These are phyloP conservation scores for Cantharis flavilabris DNA, from an alignment of 2,888 invertebrate species.

Conservation along the genomic window DNA sequence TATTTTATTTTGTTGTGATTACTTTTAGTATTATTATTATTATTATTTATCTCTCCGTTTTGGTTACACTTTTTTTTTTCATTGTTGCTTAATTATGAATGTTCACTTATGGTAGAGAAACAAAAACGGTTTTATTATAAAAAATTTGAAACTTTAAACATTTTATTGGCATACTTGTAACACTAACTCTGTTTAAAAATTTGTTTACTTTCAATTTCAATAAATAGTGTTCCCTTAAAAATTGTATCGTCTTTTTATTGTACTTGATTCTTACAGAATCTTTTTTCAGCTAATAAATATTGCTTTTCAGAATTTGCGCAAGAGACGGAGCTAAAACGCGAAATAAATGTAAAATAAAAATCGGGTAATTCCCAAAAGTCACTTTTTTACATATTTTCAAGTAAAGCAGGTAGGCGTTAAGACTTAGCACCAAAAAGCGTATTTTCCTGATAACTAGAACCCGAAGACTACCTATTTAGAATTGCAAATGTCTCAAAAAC, in stretches of 20 bases:
- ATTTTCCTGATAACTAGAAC: no score
- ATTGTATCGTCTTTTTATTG: slow-evolving; percentile 8
- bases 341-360: no score
- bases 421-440: no score
- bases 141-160: slow-evolving; percentile 32
- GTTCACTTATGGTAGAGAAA: slow-evolving; percentile 28
- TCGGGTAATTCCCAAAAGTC: no score
- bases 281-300: no score
- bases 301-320: no score
- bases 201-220: slow-evolving; percentile 54
- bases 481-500: no score
- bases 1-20: not conserved
- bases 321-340: no score
- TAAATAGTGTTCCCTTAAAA: slow-evolving; percentile 58
- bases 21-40: not conserved
- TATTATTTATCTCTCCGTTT: not conserved
- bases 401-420: no score
- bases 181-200: slow-evolving; percentile 46
- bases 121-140: slow-evolving; percentile 31
- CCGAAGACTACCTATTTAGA: no score
- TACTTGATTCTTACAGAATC: no score
- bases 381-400: no score
- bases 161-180: slow-evolving; percentile 52
- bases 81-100: slow-evolving; percentile 29
- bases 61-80: not conserved